A percentile compares a stretch with the other conserved stretches of the same genome.
Conservation (phyloP, 2,113 vertebrate species). For the Antechinus flavipes region DNA sequence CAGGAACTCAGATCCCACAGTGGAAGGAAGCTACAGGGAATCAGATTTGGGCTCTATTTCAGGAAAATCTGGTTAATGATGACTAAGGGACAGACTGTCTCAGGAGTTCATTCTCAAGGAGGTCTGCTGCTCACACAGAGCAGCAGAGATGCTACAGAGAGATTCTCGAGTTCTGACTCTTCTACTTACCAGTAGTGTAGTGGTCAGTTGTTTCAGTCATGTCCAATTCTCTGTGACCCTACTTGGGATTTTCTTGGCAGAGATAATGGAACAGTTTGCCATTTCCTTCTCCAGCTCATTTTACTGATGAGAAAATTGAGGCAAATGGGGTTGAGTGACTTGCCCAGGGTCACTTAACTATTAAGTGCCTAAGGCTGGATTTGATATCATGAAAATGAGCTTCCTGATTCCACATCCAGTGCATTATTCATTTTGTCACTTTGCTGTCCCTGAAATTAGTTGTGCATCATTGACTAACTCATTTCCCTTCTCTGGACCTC, state of each 20-base stretch:
- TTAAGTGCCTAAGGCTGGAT: neutral
- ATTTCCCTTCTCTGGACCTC: too few relatives aligned
- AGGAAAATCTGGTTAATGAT: neutral
- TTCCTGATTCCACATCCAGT: neutral
- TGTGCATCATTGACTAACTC: too few relatives aligned
- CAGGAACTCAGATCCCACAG: neutral
- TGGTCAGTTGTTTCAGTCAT: too few relatives aligned
- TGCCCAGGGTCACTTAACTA: neutral
- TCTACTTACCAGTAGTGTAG: too few relatives aligned
- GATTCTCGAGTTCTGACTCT: neutral
- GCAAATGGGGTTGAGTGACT: neutral
- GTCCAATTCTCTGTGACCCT: too few relatives aligned
- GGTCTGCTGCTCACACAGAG: too few relatives aligned
- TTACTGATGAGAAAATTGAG: neutral
- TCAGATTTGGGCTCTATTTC: neutral
- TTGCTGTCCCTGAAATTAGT: too few relatives aligned
- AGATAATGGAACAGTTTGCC: neutral
- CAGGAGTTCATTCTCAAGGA: neutral
- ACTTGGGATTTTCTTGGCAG: neutral
- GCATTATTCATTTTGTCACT: neutral
- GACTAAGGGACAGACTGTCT: neutral
- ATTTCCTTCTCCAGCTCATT: neutral
- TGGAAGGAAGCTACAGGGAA: neutral
- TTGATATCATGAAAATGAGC: neutral
- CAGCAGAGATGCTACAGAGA: neutral